phyloP scores from a whole-genome alignment of 2,113 vertebrate genomes.

The Xyrauchen texanus region DNA sequence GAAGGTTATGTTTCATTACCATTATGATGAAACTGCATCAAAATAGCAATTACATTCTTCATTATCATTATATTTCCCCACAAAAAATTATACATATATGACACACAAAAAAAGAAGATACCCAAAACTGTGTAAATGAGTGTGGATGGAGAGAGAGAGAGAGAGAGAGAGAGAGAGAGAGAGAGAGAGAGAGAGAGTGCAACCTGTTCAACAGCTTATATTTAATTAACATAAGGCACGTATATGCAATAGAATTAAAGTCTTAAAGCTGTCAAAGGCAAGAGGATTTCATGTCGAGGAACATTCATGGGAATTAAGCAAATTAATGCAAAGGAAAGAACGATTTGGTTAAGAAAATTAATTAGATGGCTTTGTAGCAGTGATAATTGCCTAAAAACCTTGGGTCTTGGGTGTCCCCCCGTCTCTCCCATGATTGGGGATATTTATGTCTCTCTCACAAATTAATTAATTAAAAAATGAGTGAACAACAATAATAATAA shows the following conservation, averaged over 20 bases:
- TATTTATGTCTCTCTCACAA: background rate
- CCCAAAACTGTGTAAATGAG: constrained; percentile 14
- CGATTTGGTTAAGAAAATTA: constrained; percentile 72
- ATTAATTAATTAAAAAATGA: no score
- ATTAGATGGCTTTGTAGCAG: constrained; percentile 71
- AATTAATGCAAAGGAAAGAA: constrained; percentile 76
- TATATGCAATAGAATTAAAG: constrained; percentile 78
- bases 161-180: background rate
- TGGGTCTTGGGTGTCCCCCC: background rate
- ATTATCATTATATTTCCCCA: no score
- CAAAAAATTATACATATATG: no score
- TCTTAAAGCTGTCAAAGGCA: constrained; percentile 76
- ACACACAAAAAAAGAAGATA: no score
- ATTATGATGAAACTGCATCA: background rate
- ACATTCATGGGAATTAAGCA: constrained; percentile 77
- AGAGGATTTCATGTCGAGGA: constrained; percentile 75
- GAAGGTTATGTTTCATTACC: background rate
- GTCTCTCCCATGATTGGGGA: background rate
- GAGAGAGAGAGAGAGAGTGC: constrained; percentile 24
- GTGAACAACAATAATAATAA: no score
- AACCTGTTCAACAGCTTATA: constrained; percentile 28
- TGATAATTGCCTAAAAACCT: constrained; percentile 52
- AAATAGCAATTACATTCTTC: background rate
- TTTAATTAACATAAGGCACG: constrained; percentile 58
- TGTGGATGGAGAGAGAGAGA: background rate